Evolutionary conservation across 2,888 invertebrate genomes (phyloP).

Genomic region (Pterobdella sp.): DNA sequence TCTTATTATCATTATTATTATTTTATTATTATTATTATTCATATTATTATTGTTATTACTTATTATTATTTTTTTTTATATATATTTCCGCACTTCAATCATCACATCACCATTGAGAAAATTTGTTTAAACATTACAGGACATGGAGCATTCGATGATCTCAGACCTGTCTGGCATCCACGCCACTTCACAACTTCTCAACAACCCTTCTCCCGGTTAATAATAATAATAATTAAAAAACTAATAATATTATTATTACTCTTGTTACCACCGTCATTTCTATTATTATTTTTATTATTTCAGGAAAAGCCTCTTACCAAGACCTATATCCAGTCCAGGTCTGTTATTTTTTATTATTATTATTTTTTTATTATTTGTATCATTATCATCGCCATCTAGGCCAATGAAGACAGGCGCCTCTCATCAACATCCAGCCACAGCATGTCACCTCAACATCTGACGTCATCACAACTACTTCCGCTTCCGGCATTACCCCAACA

Average conservation of each 20-base stretch:
- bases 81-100: background rate
- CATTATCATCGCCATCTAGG: background rate
- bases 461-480: constrained; percentile 13
- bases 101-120: too few species aligned
- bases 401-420: background rate
- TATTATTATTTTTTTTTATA: background rate
- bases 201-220: background rate
- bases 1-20: background rate
- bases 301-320: constrained; percentile 12
- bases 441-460: background rate
- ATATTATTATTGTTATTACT: background rate
- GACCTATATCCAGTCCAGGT: constrained; percentile 19
- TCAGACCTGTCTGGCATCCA: constrained; percentile 21
- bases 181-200: background rate
- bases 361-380: constrained; percentile 5
- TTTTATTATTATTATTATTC: background rate
- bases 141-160: constrained; percentile 15
- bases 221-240: background rate
- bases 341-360: background rate
- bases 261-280: background rate
- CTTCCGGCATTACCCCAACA: background rate
- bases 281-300: background rate
- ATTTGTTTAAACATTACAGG: background rate
- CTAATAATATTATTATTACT: background rate
- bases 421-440: background rate